Base-by-base conservation (phyloP, 2,113 vertebrate species). In the Rattus rattus region DNA sequence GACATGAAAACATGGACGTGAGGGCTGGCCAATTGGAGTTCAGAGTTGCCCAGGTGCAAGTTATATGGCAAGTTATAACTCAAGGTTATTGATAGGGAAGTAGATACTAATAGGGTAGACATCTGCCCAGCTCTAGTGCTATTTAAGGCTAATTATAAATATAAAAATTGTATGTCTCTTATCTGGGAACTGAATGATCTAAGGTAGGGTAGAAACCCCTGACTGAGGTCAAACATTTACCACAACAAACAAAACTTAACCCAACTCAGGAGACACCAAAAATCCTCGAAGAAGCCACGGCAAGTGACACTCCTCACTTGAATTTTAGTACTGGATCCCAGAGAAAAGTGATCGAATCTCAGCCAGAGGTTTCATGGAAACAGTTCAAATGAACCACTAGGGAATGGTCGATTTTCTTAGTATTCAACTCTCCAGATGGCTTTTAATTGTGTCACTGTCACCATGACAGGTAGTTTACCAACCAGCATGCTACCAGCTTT, bases 371-470 rank as follows among this genome's bases (percentile, higher is more conserved):
- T 49, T 36, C 47, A 4, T 36, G 54, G 28, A 91, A 72, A 90
- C 7, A 84, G n/a, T 47, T 52, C 54, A 84, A 75, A 83, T 59
- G 43, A 94, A 59, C 43, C n/a, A 4, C 20, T 49, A 75, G 73
- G 67, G 81, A 81, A 88, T 61, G 49, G 33, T 69, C 75, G 67
- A 33, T 9, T 86, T 73, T 88, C 83, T 52, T 16, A 79, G n/a
- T 52, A 43, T 36, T 52, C 65, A 63, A 39, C 49, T 79, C 69
- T 95, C 96, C 90, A 72, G 80, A 85, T 85, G 59, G 43, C 52
- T 87, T 93, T 91, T 56, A 81, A 49, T 83, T 80, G 59, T n/a
- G 28, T 47, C 54, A 75, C 54, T 88, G 33, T 92, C 91, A 95
- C 22, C 47, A 5, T 89, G 72, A 43, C 43, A 43, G 43, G 43